phyloP scores from a whole-genome alignment of 1,140 invertebrate species.

The Polyergus mexicanus region DNA sequence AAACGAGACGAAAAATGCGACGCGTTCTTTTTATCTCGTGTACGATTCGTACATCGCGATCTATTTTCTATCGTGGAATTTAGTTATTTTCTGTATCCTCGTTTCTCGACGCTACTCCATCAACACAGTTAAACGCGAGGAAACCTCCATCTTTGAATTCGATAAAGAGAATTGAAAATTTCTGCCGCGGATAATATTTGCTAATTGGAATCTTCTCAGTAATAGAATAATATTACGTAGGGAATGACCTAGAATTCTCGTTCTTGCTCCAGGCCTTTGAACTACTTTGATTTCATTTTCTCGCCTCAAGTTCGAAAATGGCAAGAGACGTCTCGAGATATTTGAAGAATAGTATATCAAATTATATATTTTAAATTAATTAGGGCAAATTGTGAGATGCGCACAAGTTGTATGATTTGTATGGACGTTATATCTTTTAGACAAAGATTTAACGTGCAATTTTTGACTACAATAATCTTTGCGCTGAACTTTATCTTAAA shows the following conservation, averaged over 20 bases:
- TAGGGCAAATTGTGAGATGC: not conserved
- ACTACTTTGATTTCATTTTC: not conserved
- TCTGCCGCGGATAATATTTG: conserved; percentile 50
- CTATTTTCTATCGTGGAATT: not conserved
- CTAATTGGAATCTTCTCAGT: conserved; percentile 50
- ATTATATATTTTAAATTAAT: conserved; percentile 14
- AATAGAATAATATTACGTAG: conserved; percentile 39
- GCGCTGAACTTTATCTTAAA: not conserved
- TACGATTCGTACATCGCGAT: not conserved
- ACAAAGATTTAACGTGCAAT: not conserved
- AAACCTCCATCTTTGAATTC: conserved; percentile 40
- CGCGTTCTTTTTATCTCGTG: conserved; percentile 7
- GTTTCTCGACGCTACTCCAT: not conserved
- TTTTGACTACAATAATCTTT: not conserved
- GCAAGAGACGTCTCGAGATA: not conserved
- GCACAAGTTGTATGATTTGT: no score
- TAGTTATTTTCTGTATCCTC: not conserved
- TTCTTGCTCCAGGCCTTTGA: not conserved
- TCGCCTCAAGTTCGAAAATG: not conserved
- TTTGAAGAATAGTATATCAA: conserved; percentile 11
- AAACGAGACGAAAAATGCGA: conserved; percentile 2
- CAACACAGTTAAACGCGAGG: conserved; percentile 6
- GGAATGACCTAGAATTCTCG: conserved; percentile 37
- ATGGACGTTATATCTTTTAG: not conserved
- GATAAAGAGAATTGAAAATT: conserved; percentile 53